Evolutionary conservation across 1,140 invertebrate species (phyloP), one percentile per base, ranked within the genome.

Genomic region (Drosophila orosa): DNA sequence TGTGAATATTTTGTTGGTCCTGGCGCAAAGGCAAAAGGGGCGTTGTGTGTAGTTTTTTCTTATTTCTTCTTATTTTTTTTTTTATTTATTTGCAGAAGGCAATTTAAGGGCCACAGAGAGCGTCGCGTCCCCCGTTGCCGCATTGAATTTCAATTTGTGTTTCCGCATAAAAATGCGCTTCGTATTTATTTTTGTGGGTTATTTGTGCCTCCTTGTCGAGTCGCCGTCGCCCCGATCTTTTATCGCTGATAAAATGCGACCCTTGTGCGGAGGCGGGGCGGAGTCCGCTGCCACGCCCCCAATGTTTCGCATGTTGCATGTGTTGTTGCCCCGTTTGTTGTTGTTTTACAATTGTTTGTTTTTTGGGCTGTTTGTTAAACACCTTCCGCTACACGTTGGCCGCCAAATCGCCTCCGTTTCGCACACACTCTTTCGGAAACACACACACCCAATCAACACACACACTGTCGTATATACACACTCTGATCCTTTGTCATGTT

Each of bases 91-190:
- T 89, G 73, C 84, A 63, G 74, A 89, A 89, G 84, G 65, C 84
- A 87, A 87, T 89, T 87, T 87, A 75, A 66, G 56, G 45, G 56
- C 68, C 68, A 61, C 69, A 50, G 47, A 17, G n/a, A 82, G 75
- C 67, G 59, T 72, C 44, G 31, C n/a, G n/a, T n/a, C n/a, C 44
- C 44, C 44, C 44, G 60, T 24, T 27, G 29, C 80, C 84, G 84
- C 84, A 89, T 89, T 89, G 84, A 89, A 89, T 89, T 89, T 89
- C 84, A 89, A 89, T 89, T 89, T 89, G 84, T 89, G 84, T 89
- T 82, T 87, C 83, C 83, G 83, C 84, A 89, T 87, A 87, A 87
- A 87, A 72, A 72, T 72, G 68, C 68, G 68, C 68, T 56, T 85
- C 66, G 75, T 79, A 75, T 85, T 85, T 69, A 85, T 85, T 85